phyloP scores from a whole-genome alignment of 2,113 vertebrate species.

The Glaucomys volans region DNA sequence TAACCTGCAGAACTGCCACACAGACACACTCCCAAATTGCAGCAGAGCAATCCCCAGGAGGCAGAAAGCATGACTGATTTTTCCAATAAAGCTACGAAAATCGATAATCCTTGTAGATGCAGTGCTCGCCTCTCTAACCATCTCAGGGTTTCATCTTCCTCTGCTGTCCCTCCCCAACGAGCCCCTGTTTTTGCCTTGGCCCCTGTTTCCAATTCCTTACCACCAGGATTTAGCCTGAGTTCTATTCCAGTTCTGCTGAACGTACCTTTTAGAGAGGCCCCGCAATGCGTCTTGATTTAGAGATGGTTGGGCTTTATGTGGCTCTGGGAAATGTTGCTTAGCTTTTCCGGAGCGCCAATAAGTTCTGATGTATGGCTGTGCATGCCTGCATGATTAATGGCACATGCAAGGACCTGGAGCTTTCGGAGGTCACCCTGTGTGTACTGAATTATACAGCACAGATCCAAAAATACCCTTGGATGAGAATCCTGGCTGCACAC shows the following conservation, averaged over 20 bases:
- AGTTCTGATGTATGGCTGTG: slow-evolving; percentile 70
- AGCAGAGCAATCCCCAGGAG: slow-evolving; percentile 57
- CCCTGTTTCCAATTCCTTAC: background rate
- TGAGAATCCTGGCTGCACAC: slow-evolving; percentile 67
- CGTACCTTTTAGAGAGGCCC: slow-evolving; percentile 56
- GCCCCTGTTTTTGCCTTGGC: slow-evolving; percentile 31
- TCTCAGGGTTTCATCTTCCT: slow-evolving; percentile 54
- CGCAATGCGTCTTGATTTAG: slow-evolving; percentile 75
- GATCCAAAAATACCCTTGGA: slow-evolving; percentile 77
- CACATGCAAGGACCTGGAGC: slow-evolving; percentile 48
- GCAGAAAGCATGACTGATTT: slow-evolving; percentile 76
- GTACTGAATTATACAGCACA: slow-evolving; percentile 75
- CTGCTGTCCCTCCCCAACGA: background rate
- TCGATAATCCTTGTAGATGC: slow-evolving; percentile 70
- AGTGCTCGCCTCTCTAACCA: slow-evolving; percentile 26
- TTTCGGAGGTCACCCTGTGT: slow-evolving; percentile 65
- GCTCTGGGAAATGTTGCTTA: slow-evolving; percentile 73
- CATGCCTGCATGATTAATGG: slow-evolving; percentile 66
- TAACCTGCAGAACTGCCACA: slow-evolving; percentile 55
- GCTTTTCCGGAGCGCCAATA: slow-evolving; percentile 68
- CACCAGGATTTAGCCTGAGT: background rate
- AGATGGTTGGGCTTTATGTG: slow-evolving; percentile 61
- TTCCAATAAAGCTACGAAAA: slow-evolving; percentile 76
- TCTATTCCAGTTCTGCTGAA: slow-evolving; percentile 60
- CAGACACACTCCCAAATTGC: slow-evolving; percentile 32